Base-by-base conservation (phyloP, 2,888 invertebrate genomes). In the Meliscaeva auricollis region DNA sequence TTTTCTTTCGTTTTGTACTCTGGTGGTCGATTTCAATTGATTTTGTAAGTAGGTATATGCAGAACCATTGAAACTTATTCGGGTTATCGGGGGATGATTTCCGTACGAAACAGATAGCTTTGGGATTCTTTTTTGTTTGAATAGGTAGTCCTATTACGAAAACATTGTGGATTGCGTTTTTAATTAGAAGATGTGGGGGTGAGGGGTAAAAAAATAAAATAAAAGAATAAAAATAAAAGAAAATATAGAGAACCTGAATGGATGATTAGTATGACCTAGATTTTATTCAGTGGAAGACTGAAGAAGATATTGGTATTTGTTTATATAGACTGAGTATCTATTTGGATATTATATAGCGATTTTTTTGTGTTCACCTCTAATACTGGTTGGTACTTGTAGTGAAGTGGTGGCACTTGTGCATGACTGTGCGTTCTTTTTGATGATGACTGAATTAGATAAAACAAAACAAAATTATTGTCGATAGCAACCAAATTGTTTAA, bases 191-290 rank as follows among this genome's bases (percentile, higher is more conserved):
- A 62, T 9, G n/a, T 22, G 15, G n/a, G 60, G 60, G 9, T 44
- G 60, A 22, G 44, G 20, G 58, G 38, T 32, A 32, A 56, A 1
- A 11, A 38, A 35, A n/a, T 9, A 58, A 30, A 17, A 46, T 8
- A 15, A 56, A 75, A 22, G n/a, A 26, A 26, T 4, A 26, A 26
- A 26, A 26, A n/a, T n/a, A n/a, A n/a, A n/a, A n/a, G n/a, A 26
- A 26, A 26, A 26, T 26, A 26, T 26, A 26, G 26, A 54, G 54
- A 46, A 74, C 13, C 22, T 15, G 22, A 60, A 32, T 56, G 50
- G 72, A 66, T 52, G 52, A 73, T 77, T 68, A 69, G 35, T 22
- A 44, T 82, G 82, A 77, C 82, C 82, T 60, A 82, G 73, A 73
- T 64, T 64, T 11, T 44, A 73, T 76, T 52, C 56, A 73, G 1